Base-by-base conservation (phyloP, 2,797 vertebrate genomes). In the Spheniscus humboldti region DNA sequence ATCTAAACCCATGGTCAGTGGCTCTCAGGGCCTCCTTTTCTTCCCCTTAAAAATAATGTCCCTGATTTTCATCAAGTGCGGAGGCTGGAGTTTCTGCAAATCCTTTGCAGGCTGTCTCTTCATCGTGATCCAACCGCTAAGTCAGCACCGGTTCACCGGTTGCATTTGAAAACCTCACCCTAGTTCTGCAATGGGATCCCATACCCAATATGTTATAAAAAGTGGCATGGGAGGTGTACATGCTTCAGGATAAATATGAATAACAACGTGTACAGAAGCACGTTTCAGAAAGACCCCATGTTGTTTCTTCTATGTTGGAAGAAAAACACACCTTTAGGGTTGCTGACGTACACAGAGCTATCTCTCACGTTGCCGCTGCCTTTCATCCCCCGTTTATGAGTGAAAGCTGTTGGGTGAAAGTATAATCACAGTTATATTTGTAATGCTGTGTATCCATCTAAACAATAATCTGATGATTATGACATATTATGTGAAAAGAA, bases 61-160 rank as follows among this genome's bases (percentile, higher is more conserved):
- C 43, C 31, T n/a, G n/a, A 4, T n/a, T 75, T 62, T 35, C 43
- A 8, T 15, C 1, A 10, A 30, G 41, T 0, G 1, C 10, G 35
- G 47, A 31, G 64, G 52, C 18, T 68, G 74, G 4, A 68, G 16
- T 8, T 64, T 13, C 68, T 84, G 41, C 57, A 69, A 11, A 19
- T 30, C 19, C 18, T 52, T 55, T 24, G 33, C 50, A 56, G 31
- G 2, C 4, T 41, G 6, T 67, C 68, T 71, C 64, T 20, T n/a
- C 33, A 5, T 10, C 2, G 0, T 9, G 33, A 69, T 23, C 67
- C 71, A 27, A 10, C 18, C 6, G 1, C 10, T 13, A 43, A 81
- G 53, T 3, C 50, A 68, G 30, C 56, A 30, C 33, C 2, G 1
- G 10, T 11, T 78, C 48, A 25, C 47, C 13, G 52, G 23, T 7